Conservation (phyloP, 2,888 invertebrate species). For the Limnephilus lunatus region DNA sequence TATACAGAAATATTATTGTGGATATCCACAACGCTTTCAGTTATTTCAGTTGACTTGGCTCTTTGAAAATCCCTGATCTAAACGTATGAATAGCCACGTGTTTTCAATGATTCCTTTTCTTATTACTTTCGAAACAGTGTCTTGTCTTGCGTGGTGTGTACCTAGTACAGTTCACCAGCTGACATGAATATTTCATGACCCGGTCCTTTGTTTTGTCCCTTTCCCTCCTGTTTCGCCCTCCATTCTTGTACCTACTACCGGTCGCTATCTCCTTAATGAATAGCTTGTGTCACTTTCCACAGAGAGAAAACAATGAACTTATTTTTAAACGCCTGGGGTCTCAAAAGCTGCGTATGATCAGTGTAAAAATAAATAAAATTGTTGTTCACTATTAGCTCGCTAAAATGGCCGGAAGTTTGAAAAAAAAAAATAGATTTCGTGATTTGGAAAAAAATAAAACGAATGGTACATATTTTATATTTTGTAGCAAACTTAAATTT, state of each 20-base stretch:
- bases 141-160: not conserved
- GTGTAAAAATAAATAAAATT: no score
- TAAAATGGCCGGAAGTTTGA: no score
- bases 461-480: no score
- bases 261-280: constrained; percentile 4
- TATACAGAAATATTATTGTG: not conserved
- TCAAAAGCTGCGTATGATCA: no score
- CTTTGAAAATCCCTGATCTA: not conserved
- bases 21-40: not conserved
- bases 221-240: not conserved
- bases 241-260: not conserved
- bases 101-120: not conserved
- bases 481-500: no score
- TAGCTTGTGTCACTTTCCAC: not conserved
- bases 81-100: not conserved
- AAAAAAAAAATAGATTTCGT: no score
- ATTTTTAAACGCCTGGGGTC: no score
- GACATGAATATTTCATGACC: constrained; percentile 31
- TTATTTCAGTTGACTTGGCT: not conserved
- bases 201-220: not conserved
- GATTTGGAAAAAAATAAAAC: no score
- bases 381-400: no score
- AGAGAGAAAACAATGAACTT: no score
- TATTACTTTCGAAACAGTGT: not conserved
- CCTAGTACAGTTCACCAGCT: constrained; percentile 2